Evolutionary conservation across 2,888 invertebrate genomes (phyloP).

Genomic region (Microctonus aethiopoides): DNA sequence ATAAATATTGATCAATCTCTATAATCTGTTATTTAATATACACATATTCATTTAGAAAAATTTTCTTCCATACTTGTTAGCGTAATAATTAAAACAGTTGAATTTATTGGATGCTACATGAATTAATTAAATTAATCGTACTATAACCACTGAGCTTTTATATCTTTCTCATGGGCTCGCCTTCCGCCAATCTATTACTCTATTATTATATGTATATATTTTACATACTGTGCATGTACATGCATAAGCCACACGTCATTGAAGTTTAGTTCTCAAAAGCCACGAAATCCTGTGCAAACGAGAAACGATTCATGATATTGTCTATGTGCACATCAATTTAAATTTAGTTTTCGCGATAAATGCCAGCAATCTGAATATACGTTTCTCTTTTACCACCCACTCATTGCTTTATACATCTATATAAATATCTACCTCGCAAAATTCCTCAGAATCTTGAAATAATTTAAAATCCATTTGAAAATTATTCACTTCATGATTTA

Average conservation of each 20-base stretch:
- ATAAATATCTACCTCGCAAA: not conserved
- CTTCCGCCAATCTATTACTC: not conserved
- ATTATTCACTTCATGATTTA: not conserved
- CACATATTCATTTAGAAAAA: no score
- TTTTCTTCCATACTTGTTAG: not conserved
- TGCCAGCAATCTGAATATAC: not conserved
- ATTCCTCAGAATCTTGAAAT: not conserved
- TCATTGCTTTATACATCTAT: not conserved
- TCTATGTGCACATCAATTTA: slow-evolving; percentile 18
- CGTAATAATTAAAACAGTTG: not conserved
- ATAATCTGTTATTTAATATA: no score
- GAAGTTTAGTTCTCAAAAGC: slow-evolving; percentile 34
- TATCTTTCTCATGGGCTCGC: not conserved
- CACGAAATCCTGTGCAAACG: slow-evolving; percentile 25
- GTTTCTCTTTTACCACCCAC: not conserved
- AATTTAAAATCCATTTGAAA: not conserved
- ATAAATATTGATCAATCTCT: no score
- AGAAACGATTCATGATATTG: not conserved
- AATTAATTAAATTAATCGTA: not conserved
- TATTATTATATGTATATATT: no score
- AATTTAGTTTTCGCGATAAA: slow-evolving; percentile 27
- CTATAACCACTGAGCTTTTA: not conserved
- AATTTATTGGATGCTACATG: not conserved
- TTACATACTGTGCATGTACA: not conserved
- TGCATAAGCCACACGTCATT: slow-evolving; percentile 2